A percentile compares a stretch with the other conserved stretches of the same genome.
These are phyloP conservation scores for Conger conger DNA, from an alignment of 2,113 vertebrate genomes.

Conservation along the genomic window DNA sequence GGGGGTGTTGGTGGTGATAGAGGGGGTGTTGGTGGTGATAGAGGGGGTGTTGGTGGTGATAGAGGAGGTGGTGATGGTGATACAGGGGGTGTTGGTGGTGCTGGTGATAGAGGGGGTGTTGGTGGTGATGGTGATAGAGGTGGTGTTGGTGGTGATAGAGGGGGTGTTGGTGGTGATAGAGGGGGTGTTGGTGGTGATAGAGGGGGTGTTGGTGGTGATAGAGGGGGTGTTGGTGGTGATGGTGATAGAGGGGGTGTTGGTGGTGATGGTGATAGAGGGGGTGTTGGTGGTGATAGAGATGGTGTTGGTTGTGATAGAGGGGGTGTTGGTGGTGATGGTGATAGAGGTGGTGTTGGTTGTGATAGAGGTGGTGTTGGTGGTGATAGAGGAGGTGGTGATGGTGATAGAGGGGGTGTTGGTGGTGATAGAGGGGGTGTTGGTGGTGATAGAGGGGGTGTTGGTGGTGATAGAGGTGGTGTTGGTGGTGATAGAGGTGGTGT, in stretches of 20 bases:
- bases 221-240: too few relatives aligned
- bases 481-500: neutral
- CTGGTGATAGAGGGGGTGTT: neutral
- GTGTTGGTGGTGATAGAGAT: neutral
- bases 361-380: neutral
- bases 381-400: too few relatives aligned
- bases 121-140: neutral
- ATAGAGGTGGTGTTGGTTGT: neutral
- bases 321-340: neutral
- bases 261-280: neutral
- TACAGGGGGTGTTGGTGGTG: neutral
- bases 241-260: neutral
- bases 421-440: neutral
- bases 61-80: neutral
- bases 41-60: neutral
- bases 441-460: neutral
- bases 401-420: neutral
- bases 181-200: neutral
- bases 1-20: too few relatives aligned
- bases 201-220: neutral
- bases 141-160: too few relatives aligned
- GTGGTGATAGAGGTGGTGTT: neutral
- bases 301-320: too few relatives aligned
- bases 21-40: neutral
- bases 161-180: neutral